These are phyloP conservation scores for Ciona savignyi DNA, from an alignment of 23 tunicate species.

Conservation along the genomic window DNA sequence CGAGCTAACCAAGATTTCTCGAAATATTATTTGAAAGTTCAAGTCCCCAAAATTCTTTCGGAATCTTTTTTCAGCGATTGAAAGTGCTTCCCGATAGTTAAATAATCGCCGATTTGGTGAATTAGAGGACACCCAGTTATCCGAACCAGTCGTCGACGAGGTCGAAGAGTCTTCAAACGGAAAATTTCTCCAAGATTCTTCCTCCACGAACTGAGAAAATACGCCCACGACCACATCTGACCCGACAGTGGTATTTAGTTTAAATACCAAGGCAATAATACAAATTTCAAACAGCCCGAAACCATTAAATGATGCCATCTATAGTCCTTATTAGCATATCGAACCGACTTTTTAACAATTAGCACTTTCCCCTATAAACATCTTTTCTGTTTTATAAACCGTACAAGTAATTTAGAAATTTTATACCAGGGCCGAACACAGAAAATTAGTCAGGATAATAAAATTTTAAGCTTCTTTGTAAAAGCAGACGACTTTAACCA, in stretches of 20 bases:
- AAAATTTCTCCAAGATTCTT: neutral
- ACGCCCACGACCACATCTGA: neutral
- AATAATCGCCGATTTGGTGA: neutral
- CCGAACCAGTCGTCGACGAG: neutral
- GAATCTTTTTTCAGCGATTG: constrained; percentile 12
- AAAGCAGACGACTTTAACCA: no score
- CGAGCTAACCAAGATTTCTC: constrained; percentile 3
- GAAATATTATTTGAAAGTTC: neutral
- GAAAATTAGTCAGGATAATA: no score
- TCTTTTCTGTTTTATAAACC: no score
- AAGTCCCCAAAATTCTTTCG: neutral
- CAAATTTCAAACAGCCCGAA: neutral
- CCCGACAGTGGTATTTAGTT: neutral
- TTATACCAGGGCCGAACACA: no score
- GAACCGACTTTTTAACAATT: no score
- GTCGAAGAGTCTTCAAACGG: neutral
- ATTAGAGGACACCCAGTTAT: neutral
- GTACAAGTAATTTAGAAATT: no score
- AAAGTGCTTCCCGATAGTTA: neutral
- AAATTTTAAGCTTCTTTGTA: no score
- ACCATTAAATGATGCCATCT: neutral
- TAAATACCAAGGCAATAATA: neutral
- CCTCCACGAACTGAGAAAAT: neutral
- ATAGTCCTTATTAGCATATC: neutral
- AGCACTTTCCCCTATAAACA: no score